phyloP scores from a whole-genome alignment of 2,888 invertebrate genomes.

The Atethmia centrago region DNA sequence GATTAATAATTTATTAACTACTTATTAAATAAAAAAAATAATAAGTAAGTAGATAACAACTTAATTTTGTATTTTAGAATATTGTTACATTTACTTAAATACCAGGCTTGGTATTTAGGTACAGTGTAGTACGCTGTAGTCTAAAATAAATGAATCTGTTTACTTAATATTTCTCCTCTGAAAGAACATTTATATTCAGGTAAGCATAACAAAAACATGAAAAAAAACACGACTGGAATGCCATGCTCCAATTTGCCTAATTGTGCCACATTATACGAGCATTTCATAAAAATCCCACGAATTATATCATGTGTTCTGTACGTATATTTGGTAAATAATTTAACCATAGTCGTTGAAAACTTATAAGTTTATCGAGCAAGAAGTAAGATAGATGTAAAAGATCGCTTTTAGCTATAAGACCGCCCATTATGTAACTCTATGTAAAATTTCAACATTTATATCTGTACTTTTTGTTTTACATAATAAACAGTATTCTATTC shows the following conservation, averaged over 20 bases:
- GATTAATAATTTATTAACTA: no score
- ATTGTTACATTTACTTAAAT: not conserved
- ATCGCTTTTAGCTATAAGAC: no score
- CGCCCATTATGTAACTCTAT: no score
- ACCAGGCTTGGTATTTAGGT: not conserved
- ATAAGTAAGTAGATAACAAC: not conserved
- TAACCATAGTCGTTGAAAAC: not conserved
- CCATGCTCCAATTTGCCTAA: not conserved
- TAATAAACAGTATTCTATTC: no score
- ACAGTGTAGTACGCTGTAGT: not conserved
- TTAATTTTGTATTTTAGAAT: not conserved
- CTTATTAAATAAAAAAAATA: no score
- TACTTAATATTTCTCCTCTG: not conserved
- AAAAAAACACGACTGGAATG: not conserved
- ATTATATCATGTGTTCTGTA: not conserved
- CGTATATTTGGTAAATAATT: not conserved
- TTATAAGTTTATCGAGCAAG: no score
- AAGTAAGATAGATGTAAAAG: no score
- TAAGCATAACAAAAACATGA: not conserved
- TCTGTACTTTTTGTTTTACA: no score
- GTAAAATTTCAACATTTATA: no score
- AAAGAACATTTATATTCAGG: constrained; percentile 9
- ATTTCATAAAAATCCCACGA: constrained; percentile 10
- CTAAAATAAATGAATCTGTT: not conserved
- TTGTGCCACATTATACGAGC: not conserved